A percentile compares a stretch with the other conserved stretches of the same genome.
Conservation (phyloP, 2,888 invertebrate genomes). For the Limnephilus lunatus region DNA sequence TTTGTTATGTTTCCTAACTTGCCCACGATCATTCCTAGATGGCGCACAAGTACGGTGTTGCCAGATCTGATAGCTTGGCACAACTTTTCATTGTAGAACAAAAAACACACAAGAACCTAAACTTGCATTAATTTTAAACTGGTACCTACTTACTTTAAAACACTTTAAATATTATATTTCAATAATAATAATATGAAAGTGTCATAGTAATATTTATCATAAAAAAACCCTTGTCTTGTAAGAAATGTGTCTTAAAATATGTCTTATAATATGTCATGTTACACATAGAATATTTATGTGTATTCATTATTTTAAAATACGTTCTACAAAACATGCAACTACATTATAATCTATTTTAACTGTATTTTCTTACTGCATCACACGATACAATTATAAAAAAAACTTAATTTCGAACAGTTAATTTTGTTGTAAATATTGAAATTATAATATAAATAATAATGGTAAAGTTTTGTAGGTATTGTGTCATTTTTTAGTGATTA, state of each 20-base stretch:
- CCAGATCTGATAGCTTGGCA: background rate
- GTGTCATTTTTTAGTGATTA: background rate
- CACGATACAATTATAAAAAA: background rate
- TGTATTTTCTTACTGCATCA: background rate
- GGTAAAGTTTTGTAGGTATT: background rate
- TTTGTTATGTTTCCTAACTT: background rate
- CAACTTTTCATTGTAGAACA: background rate
- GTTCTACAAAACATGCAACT: background rate
- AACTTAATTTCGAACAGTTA: background rate
- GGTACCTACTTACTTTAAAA: background rate
- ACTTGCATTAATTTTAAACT: background rate
- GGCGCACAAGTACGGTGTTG: background rate
- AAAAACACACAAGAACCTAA: background rate
- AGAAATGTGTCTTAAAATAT: background rate
- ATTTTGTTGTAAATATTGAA: background rate
- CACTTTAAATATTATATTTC: background rate
- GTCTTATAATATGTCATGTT: background rate
- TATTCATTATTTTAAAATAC: background rate
- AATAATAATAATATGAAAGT: background rate
- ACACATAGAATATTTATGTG: background rate
- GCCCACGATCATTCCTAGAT: background rate
- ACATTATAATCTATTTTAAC: background rate
- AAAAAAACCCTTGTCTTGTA: background rate
- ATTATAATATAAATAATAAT: background rate
- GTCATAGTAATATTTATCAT: background rate